Conservation (phyloP, 2,888 invertebrate species). For the Drosophila macrospina region DNA sequence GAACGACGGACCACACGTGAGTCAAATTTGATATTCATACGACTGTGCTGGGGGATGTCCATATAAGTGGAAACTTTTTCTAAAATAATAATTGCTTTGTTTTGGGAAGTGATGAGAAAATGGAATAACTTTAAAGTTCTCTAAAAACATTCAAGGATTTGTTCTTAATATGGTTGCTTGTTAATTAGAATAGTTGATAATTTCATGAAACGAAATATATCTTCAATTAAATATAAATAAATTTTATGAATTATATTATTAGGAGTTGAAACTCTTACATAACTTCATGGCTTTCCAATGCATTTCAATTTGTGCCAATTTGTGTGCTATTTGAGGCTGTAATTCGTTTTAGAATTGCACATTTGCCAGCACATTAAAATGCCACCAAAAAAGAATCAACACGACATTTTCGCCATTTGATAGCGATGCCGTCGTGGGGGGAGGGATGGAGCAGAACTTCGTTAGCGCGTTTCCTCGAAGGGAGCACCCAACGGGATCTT, state of each 20-base stretch:
- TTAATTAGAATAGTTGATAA: too few relatives aligned
- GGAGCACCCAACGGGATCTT: slow-evolving; percentile 77
- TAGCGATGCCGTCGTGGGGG: slow-evolving; percentile 10
- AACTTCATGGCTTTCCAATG: background rate
- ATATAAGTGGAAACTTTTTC: background rate
- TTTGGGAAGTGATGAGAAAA: background rate
- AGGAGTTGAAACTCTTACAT: too few relatives aligned
- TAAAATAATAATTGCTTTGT: background rate
- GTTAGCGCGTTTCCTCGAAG: slow-evolving; percentile 32
- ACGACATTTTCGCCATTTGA: slow-evolving; percentile 77
- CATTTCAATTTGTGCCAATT: slow-evolving; percentile 5
- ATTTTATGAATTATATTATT: too few relatives aligned
- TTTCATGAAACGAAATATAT: too few relatives aligned
- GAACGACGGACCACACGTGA: slow-evolving; percentile 48
- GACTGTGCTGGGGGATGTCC: background rate
- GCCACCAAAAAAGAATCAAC: slow-evolving; percentile 82
- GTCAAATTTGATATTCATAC: slow-evolving; percentile 16
- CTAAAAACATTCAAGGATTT: background rate
- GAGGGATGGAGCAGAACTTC: background rate
- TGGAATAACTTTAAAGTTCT: background rate
- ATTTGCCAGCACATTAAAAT: slow-evolving; percentile 81
- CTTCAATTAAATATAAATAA: too few relatives aligned
- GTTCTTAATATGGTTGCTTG: too few relatives aligned
- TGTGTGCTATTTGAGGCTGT: slow-evolving; percentile 30
- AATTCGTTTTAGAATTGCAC: slow-evolving; percentile 65